Conservation (phyloP, 1,140 invertebrate species). For the Atta colombica region DNA sequence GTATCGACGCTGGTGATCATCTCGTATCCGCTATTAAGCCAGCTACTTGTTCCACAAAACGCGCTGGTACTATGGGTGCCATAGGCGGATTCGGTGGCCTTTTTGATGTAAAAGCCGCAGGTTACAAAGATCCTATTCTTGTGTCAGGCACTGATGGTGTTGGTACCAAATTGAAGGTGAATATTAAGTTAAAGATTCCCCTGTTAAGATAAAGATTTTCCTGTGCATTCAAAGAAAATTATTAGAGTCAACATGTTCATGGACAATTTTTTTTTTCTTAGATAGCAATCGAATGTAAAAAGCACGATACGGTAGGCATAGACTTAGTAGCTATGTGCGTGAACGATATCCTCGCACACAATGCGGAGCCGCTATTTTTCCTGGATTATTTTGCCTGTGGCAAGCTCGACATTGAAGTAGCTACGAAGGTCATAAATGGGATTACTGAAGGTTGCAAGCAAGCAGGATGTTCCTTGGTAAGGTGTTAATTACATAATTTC, state of each 20-base stretch:
- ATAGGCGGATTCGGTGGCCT: slow-evolving; percentile 98
- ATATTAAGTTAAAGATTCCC: background rate
- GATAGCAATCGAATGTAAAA: slow-evolving; percentile 93
- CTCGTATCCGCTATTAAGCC: slow-evolving; percentile 95
- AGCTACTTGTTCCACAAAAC: slow-evolving; percentile 89
- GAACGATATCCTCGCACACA: slow-evolving; percentile 98
- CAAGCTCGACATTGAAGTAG: slow-evolving; percentile 91
- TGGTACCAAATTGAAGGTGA: slow-evolving; percentile 97
- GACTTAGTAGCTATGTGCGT: slow-evolving; percentile 99
- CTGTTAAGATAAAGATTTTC: background rate
- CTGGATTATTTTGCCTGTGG: slow-evolving; percentile 98
- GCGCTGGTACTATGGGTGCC: slow-evolving; percentile 91
- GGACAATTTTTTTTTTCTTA: slow-evolving; percentile 82
- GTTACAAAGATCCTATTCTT: slow-evolving; percentile 93
- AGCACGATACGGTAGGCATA: slow-evolving; percentile 95
- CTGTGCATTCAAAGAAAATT: background rate
- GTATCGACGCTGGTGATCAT: slow-evolving; percentile 96
- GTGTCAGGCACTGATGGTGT: slow-evolving; percentile 99
- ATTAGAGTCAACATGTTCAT: background rate
- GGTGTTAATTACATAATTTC: slow-evolving; percentile 1
- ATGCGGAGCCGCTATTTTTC: slow-evolving; percentile 98
- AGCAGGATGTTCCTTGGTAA: slow-evolving; percentile 95
- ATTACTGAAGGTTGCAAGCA: slow-evolving; percentile 94
- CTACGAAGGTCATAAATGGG: slow-evolving; percentile 93
- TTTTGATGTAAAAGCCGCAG: slow-evolving; percentile 92